Evolutionary conservation across 2,113 vertebrate genomes (phyloP).

Genomic region (Austrofundulus limnaeus): DNA sequence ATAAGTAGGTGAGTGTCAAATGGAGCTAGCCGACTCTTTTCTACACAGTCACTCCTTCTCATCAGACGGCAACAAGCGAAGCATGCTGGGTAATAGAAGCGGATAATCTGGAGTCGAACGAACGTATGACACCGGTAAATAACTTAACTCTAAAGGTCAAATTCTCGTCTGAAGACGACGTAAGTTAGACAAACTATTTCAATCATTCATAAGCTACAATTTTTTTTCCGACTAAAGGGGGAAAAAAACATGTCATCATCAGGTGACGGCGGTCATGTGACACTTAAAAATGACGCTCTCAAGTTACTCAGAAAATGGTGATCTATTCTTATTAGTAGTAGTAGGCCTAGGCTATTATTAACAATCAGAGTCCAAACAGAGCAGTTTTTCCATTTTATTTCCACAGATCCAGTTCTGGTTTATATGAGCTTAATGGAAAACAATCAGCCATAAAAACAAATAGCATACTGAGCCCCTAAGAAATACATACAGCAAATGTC

Average conservation of each 20-base stretch:
- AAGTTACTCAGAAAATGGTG: neutral
- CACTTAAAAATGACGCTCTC: neutral
- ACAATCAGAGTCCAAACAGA: constrained; percentile 15
- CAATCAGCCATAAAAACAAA: constrained; percentile 20
- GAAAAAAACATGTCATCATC: constrained; percentile 55
- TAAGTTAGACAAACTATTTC: neutral
- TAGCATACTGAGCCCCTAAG: constrained; percentile 25
- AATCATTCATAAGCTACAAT: constrained; percentile 1
- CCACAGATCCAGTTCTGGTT: constrained; percentile 26
- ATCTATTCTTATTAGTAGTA: no score
- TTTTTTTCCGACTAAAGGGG: constrained; percentile 4
- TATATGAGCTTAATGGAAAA: constrained; percentile 25
- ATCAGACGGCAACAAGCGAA: constrained; percentile 59
- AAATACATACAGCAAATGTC: constrained; percentile 20
- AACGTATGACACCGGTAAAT: neutral
- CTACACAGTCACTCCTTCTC: constrained; percentile 68
- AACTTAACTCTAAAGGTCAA: no score
- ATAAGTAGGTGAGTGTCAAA: constrained; percentile 37
- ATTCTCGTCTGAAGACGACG: neutral
- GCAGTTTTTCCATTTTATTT: constrained; percentile 54
- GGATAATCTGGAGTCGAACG: neutral
- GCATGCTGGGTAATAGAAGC: constrained; percentile 64
- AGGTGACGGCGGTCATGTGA: constrained; percentile 60
- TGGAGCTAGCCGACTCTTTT: constrained; percentile 34
- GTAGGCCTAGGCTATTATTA: no score